A percentile compares a stretch with the other conserved stretches of the same genome.
These are phyloP conservation scores for Phymatocera aterrima DNA, from an alignment of 2,888 invertebrate genomes.

Conservation along the genomic window DNA sequence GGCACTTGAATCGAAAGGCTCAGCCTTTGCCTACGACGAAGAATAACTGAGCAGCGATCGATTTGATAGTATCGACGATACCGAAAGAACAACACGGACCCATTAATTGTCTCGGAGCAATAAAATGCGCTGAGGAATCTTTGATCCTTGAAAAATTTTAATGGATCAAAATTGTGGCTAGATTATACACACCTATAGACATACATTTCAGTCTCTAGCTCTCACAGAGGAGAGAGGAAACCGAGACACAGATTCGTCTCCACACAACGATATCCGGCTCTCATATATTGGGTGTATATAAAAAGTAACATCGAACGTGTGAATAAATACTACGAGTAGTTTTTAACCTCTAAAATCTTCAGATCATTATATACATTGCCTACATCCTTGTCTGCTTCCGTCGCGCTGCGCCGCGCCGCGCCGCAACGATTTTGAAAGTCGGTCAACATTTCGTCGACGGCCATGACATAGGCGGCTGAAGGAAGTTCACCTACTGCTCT, in stretches of 20 bases:
- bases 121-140: slow-evolving; percentile 20
- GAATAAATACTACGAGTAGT: too few relatives aligned
- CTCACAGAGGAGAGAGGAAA: neutral
- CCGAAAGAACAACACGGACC: neutral
- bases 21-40: too few relatives aligned
- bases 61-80: neutral
- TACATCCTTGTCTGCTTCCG: slow-evolving; percentile 41
- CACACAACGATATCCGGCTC: neutral
- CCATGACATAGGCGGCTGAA: neutral
- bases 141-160: slow-evolving; percentile 1
- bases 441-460: neutral
- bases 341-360: neutral
- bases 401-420: too few relatives aligned
- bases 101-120: neutral
- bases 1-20: too few relatives aligned
- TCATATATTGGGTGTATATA: neutral
- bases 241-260: neutral
- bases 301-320: neutral
- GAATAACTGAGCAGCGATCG: neutral
- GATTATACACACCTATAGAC: neutral
- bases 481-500: neutral
- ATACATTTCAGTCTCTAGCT: neutral
- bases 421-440: slow-evolving; percentile 15
- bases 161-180: neutral
- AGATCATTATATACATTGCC: neutral